Conservation (phyloP, 2,113 vertebrate genomes). For the Ophthalmolycus amberensis region DNA sequence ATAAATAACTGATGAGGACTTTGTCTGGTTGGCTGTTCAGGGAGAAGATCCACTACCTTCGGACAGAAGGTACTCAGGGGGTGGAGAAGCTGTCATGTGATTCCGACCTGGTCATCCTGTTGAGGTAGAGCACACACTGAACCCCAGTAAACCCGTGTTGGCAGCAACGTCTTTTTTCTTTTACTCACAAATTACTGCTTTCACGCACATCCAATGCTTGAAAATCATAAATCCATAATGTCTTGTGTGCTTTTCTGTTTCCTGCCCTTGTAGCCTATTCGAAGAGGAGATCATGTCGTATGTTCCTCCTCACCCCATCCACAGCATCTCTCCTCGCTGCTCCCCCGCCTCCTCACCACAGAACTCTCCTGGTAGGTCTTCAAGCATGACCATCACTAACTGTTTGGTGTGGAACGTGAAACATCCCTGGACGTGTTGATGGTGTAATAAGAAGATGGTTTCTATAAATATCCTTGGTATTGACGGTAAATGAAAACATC, state of each 20-base stretch:
- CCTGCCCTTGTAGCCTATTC: constrained; percentile 86
- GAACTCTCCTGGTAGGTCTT: constrained; percentile 92
- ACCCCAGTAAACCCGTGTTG: background rate
- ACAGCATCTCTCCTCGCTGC: constrained; percentile 95
- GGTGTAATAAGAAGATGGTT: background rate
- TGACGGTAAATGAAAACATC: background rate
- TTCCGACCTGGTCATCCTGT: constrained; percentile 95
- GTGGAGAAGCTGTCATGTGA: constrained; percentile 97
- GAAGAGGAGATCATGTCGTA: constrained; percentile 99
- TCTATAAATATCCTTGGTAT: background rate
- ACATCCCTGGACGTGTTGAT: background rate
- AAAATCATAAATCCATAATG: background rate
- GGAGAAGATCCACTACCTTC: constrained; percentile 99
- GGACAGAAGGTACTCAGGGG: constrained; percentile 93
- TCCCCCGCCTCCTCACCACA: constrained; percentile 96
- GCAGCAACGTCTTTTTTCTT: background rate
- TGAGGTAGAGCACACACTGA: constrained; percentile 85
- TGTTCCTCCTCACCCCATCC: constrained; percentile 90
- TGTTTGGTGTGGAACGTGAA: no score
- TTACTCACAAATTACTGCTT: background rate
- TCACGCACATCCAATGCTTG: no score
- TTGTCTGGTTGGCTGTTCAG: constrained; percentile 73
- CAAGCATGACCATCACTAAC: background rate
- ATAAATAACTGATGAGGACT: background rate
- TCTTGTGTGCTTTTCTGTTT: background rate